These are phyloP conservation scores for Octodonta nipae DNA, from an alignment of 2,888 invertebrate genomes.

Conservation along the genomic window DNA sequence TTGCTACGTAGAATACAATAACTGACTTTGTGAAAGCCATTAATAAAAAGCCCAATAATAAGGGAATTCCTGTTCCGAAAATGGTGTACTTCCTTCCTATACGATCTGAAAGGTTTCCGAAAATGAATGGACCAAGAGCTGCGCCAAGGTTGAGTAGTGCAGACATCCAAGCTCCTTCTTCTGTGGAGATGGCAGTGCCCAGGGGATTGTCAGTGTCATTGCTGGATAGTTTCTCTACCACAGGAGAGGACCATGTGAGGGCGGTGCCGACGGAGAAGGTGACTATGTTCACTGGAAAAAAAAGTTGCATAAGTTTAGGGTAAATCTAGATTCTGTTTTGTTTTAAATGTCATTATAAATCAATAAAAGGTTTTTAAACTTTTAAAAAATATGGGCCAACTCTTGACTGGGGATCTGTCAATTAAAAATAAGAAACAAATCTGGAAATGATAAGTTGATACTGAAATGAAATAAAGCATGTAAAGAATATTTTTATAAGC, in stretches of 20 bases:
- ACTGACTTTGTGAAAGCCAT: slow-evolving; percentile 43
- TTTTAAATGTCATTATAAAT: neutral
- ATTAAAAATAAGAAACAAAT: too few species aligned
- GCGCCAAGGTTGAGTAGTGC: slow-evolving; percentile 33
- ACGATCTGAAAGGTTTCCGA: slow-evolving; percentile 50
- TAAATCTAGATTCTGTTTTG: too few species aligned
- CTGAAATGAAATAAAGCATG: neutral
- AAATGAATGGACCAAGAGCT: slow-evolving; percentile 48
- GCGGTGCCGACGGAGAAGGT: slow-evolving; percentile 9
- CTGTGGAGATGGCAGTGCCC: slow-evolving; percentile 18
- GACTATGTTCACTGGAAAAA: slow-evolving; percentile 8
- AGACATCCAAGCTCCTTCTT: slow-evolving; percentile 39
- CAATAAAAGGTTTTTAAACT: neutral
- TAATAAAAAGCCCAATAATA: slow-evolving; percentile 57
- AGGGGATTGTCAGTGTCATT: slow-evolving; percentile 29
- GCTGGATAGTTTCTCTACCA: slow-evolving; percentile 12
- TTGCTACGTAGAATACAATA: slow-evolving; percentile 42
- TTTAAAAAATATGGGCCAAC: neutral
- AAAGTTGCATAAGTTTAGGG: slow-evolving; percentile 1
- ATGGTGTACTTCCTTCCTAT: slow-evolving; percentile 55
- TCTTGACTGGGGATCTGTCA: neutral
- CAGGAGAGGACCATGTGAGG: slow-evolving; percentile 33
- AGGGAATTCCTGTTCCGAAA: slow-evolving; percentile 44
- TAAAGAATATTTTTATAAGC: too few species aligned
- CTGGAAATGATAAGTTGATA: too few species aligned